Evolutionary conservation across 2,888 invertebrate genomes (phyloP), one percentile per base, ranked within the genome.

Genomic region (Aradus depressus): DNA sequence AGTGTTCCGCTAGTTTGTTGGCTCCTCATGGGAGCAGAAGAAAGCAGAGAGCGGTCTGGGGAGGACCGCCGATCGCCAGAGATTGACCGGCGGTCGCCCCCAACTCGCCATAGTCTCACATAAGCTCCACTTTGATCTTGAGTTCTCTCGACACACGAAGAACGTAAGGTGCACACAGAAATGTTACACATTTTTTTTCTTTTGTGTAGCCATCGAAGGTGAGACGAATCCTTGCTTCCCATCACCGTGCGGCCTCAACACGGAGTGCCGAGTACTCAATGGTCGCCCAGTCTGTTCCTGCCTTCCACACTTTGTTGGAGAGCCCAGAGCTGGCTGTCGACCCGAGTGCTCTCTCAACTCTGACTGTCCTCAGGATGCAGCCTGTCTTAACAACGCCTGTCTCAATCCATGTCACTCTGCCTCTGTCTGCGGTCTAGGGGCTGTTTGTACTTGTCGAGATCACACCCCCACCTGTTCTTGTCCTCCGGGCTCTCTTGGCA

Each of bases 381-480:
- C 85, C 14, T 90, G 90, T 64, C 70, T 85, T 12, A 79, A 84
- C 55, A 56, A 77, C 61, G 79, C 81, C 62, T 87, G 88, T 63
- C 67, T 73, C 51, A 80, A 84, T 68, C 84, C 86, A 19, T 89
- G 88, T 64, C 65, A 71, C 4, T 69, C 76, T 28, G 76, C 76
- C 38, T 77, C 76, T 56, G 69, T 86, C 35, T 91, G 91, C 64
- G 90, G 90, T 45, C 71, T 84, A 10, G 80, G 85, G 64, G 87
- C 90, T 14, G 72, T 80, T 47, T 91, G 91, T 64, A 72, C 77
- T 61, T 85, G 86, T 34, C 74, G 79, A 26, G 81, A 87, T 63
- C 90, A 91, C 63, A 81, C 84, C 3, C 82, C 88, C n/a, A 78
- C 81, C 22, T 91, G 90, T 64, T 69, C 77, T 41, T 91, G 90